Evolutionary conservation across 2,888 invertebrate species (phyloP).

Genomic region (Dichetophora obliterata): DNA sequence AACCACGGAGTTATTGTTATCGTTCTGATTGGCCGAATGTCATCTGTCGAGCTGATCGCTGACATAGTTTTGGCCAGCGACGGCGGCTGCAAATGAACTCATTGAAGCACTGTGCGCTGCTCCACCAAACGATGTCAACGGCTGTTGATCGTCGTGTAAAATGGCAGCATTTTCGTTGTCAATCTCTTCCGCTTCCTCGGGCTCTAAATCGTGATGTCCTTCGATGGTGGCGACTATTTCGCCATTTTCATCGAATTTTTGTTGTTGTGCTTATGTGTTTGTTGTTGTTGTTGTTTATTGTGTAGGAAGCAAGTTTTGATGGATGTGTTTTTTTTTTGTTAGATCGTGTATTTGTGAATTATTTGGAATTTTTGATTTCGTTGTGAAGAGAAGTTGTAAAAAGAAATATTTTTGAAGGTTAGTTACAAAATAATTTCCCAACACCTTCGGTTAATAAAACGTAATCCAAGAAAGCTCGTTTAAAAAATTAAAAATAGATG

Average conservation of each 20-base stretch:
- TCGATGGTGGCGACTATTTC: conserved; percentile 64
- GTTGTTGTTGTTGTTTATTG: no score
- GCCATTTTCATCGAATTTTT: conserved; percentile 59
- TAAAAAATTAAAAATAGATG: background rate
- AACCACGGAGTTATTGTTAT: conserved; percentile 68
- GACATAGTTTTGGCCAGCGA: conserved; percentile 46
- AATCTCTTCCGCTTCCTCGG: conserved; percentile 64
- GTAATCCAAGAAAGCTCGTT: background rate
- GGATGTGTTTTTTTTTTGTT: conserved; percentile 4
- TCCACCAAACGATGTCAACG: conserved; percentile 63
- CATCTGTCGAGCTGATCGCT: conserved; percentile 62
- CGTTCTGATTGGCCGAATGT: conserved; percentile 68
- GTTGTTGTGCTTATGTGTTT: conserved; percentile 42
- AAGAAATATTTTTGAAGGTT: conserved; percentile 22
- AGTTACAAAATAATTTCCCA: conserved; percentile 33
- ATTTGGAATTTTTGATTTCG: conserved; percentile 18
- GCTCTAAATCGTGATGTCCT: conserved; percentile 57
- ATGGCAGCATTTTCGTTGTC: conserved; percentile 66
- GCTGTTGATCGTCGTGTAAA: conserved; percentile 67
- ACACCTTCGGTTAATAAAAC: conserved; percentile 15
- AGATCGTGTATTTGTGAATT: conserved; percentile 7
- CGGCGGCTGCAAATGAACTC: conserved; percentile 54
- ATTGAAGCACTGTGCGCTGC: conserved; percentile 60
- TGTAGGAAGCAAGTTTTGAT: background rate
- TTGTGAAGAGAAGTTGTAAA: background rate